Percentiles rank a stretch among this genome's conserved stretches.
phyloP scores from a whole-genome alignment of 2,797 vertebrate species.

The Saguinus oedipus region DNA sequence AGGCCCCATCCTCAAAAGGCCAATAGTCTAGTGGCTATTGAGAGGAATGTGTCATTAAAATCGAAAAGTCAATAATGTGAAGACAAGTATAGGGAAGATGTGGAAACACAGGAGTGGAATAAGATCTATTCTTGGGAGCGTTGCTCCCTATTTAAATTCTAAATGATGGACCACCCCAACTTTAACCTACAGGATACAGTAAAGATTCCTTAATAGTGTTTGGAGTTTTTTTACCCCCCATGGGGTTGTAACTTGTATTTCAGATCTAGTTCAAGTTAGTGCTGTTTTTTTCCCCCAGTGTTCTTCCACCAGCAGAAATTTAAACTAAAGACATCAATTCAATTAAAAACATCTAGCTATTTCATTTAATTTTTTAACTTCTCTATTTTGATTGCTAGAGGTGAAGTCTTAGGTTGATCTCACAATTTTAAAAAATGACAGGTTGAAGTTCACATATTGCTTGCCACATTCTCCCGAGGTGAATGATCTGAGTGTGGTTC shows the following conservation, averaged over 20 bases:
- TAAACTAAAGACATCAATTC: slow-evolving; percentile 37
- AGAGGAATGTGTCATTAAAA: neutral
- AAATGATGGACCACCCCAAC: neutral
- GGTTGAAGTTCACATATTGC: slow-evolving; percentile 4
- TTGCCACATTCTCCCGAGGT: slow-evolving; percentile 53
- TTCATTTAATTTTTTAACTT: slow-evolving; percentile 46
- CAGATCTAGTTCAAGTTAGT: neutral
- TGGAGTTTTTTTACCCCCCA: neutral
- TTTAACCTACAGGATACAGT: neutral
- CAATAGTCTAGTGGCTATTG: neutral
- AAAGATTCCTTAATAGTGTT: neutral
- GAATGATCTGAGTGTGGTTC: slow-evolving; percentile 22
- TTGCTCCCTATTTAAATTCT: neutral
- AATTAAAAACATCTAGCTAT: neutral
- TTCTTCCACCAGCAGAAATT: neutral
- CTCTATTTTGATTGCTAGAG: slow-evolving; percentile 52
- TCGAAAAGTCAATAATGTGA: neutral
- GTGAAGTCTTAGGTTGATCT: neutral
- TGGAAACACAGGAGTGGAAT: neutral
- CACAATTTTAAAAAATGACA: slow-evolving; percentile 36
- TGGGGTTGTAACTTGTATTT: neutral
- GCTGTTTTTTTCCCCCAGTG: neutral
- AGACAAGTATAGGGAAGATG: neutral
- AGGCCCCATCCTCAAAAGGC: neutral
- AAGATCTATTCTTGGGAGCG: neutral